Conservation (phyloP, 1,140 invertebrate genomes). For the Dreissena polymorpha region DNA sequence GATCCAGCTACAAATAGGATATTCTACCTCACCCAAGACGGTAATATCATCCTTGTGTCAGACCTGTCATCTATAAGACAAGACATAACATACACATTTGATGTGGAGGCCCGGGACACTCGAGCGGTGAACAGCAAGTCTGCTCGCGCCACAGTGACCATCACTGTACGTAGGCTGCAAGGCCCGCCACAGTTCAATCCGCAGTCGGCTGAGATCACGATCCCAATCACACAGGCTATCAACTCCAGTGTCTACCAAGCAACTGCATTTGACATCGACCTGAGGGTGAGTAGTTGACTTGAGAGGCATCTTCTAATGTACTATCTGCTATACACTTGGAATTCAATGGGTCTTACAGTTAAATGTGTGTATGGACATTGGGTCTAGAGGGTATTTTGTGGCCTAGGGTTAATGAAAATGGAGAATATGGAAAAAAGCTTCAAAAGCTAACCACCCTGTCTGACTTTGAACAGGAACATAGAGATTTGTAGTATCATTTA, state of each 20-base stretch:
- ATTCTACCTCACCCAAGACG: slow-evolving; percentile 68
- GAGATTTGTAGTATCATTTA: no score
- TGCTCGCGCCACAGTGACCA: slow-evolving; percentile 44
- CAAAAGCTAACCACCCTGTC: no score
- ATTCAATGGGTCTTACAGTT: no score
- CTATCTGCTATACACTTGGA: no score
- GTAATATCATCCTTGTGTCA: slow-evolving; percentile 53
- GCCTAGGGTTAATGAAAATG: no score
- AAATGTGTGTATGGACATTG: no score
- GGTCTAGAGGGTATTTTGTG: no score
- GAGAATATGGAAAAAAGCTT: no score
- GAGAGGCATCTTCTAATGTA: not conserved
- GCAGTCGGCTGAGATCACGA: slow-evolving; percentile 41
- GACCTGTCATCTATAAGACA: slow-evolving; percentile 2
- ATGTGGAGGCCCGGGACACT: slow-evolving; percentile 55
- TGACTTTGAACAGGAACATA: no score
- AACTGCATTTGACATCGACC: slow-evolving; percentile 20
- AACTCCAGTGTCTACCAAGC: slow-evolving; percentile 45
- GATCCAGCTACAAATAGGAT: not conserved
- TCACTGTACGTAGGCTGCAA: slow-evolving; percentile 46
- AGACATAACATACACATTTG: slow-evolving; percentile 34
- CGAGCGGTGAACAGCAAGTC: slow-evolving; percentile 25
- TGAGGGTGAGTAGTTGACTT: slow-evolving; percentile 15
- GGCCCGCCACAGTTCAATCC: slow-evolving; percentile 62
- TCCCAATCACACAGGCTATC: slow-evolving; percentile 59